Evolutionary conservation across 2,113 vertebrate genomes (phyloP).

Genomic region (Camelus dromedarius): DNA sequence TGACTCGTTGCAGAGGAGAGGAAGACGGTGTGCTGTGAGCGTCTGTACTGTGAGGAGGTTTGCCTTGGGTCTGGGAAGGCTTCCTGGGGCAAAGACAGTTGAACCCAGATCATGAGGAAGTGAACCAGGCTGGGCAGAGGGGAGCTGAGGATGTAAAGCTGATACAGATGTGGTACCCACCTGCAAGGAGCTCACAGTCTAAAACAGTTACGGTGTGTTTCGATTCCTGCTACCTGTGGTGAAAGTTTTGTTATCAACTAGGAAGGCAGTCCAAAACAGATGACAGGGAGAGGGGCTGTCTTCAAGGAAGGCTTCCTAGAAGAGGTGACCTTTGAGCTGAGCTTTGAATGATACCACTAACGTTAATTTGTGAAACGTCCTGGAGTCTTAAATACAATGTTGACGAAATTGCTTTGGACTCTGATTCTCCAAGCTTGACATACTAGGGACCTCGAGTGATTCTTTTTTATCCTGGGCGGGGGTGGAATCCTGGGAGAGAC

Average conservation of each 20-base stretch:
- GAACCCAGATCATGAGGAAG: neutral
- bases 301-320: neutral
- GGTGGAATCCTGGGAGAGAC: neutral
- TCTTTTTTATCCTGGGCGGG: neutral
- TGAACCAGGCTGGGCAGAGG: neutral
- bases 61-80: neutral
- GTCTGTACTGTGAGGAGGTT: neutral
- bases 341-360: neutral
- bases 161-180: neutral
- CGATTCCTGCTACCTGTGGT: neutral
- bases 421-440: neutral
- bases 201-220: neutral
- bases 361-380: neutral
- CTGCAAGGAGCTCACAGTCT: neutral
- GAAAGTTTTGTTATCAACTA: neutral
- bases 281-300: neutral
- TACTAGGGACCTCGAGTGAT: neutral
- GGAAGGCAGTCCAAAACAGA: neutral
- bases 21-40: neutral
- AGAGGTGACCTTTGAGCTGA: neutral
- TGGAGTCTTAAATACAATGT: neutral
- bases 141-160: too few relatives aligned
- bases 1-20: neutral
- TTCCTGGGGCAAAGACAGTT: neutral
- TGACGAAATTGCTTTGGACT: neutral